Base-by-base conservation (phyloP, 1,140 invertebrate genomes). In the Araneus ventricosus region DNA sequence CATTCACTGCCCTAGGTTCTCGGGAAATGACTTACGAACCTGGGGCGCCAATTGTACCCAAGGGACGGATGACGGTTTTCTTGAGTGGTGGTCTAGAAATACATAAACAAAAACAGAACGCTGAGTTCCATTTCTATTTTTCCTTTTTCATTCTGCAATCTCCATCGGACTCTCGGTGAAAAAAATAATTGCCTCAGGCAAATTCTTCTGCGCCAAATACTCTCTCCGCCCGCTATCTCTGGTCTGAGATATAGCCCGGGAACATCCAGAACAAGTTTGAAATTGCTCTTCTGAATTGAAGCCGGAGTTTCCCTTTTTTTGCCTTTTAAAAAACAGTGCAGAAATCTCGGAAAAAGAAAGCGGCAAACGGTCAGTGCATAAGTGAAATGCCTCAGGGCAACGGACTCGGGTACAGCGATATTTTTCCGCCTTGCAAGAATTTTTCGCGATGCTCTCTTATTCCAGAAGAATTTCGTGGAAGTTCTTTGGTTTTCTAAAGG, bases 211-310 rank as follows among this genome's bases (percentile, higher is more conserved):
- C 39, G 41, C n/a, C 24, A 37, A 82, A 39, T 39, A 45, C 24
- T 82, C 79, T 37, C 37, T 41, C 37, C 24, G 79, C 10, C 75
- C 87, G 37, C 63, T 45, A n/a, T 88, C 39, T 7, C 30, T 10
- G n/a, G 85, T 4, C 57, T 24, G 39, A 70, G 87, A 52, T 63
- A 87, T 88, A 88, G 87, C 87, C 87, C n/a, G 61, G 87, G 63
- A 57, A 75, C 59, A 59, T 70, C 4, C 20, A 45, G 87, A 75
- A 87, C 85, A 70, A 88, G 87, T 88, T 88, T 22, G 87, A 88
- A 88, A 88, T 88, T 88, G 87, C 87, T 70, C 87, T 88, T 88
- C 61, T 70, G 57, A 45, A 88, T 70, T 88, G 87, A 70, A 88
- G 63, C 39, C 41, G 57, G 41, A 37, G 22, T 87, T 85, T 85